phyloP scores from a whole-genome alignment of 2,888 invertebrate species.

The Napeogenes sylphis region DNA sequence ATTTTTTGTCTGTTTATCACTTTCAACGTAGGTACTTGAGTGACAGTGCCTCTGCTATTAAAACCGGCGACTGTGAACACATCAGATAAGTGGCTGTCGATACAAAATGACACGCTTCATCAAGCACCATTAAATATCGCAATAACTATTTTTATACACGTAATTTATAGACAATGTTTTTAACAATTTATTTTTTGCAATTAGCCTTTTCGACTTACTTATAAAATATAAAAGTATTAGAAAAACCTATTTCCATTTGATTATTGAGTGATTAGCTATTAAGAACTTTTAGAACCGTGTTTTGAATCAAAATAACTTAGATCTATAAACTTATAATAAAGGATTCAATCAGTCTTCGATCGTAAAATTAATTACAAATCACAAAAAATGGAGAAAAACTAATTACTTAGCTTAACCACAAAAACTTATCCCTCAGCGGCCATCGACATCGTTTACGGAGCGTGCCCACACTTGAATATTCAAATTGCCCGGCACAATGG shows the following conservation, averaged over 20 bases:
- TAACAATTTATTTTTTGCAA: background rate
- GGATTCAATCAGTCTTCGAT: background rate
- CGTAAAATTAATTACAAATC: background rate
- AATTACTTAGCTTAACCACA: constrained; percentile 22
- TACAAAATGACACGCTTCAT: constrained; percentile 37
- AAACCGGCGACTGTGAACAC: constrained; percentile 27
- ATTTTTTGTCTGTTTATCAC: constrained; percentile 2
- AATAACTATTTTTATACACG: constrained; percentile 24
- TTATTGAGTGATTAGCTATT: too few species aligned
- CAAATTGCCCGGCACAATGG: constrained; percentile 62
- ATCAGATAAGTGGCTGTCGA: constrained; percentile 37
- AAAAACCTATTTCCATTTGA: too few species aligned
- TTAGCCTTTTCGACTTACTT: too few species aligned
- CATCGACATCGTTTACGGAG: constrained; percentile 56
- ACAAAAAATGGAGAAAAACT: constrained; percentile 15
- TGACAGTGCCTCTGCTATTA: too few species aligned
- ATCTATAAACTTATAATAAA: too few species aligned
- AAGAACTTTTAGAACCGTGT: too few species aligned
- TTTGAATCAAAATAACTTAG: too few species aligned
- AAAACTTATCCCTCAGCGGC: constrained; percentile 27
- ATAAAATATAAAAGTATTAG: too few species aligned
- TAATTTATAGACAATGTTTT: constrained; percentile 15
- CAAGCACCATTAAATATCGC: constrained; percentile 30
- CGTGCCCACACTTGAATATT: constrained; percentile 67
- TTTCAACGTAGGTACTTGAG: too few species aligned